Percentiles rank a stretch among this genome's conserved stretches.
phyloP scores from a whole-genome alignment of 2,113 vertebrate species.

The Heloderma charlesbogerti region DNA sequence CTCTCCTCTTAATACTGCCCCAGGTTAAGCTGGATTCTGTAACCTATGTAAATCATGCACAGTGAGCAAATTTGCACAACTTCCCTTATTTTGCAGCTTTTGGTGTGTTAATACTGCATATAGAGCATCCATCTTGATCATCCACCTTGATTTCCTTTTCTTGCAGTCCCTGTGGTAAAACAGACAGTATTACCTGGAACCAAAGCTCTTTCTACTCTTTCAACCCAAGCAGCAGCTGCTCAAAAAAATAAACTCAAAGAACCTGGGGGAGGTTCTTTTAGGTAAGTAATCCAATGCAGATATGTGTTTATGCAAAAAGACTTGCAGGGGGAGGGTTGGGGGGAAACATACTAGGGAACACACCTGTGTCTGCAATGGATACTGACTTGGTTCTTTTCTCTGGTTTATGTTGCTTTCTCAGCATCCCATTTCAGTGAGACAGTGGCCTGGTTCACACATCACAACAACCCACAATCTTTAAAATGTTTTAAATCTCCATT shows the following conservation, averaged over 20 bases:
- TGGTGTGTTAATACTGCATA: not conserved
- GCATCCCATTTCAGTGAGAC: not conserved
- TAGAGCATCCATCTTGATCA: conserved; percentile 37
- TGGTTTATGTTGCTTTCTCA: not conserved
- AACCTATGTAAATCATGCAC: not conserved
- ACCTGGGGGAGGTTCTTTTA: conserved; percentile 90
- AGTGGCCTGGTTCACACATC: not conserved
- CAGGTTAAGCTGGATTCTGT: not conserved
- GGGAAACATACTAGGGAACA: not conserved
- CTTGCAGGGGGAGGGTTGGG: not conserved
- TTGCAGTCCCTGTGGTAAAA: conserved; percentile 87
- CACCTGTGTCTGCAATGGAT: not conserved
- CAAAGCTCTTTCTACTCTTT: conserved; percentile 82
- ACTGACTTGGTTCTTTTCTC: not conserved
- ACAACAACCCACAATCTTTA: too few relatives aligned
- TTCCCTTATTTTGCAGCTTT: not conserved
- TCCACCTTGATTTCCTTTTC: conserved; percentile 43
- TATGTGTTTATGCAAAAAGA: conserved; percentile 2
- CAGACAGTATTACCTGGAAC: conserved; percentile 82
- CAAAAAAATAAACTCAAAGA: conserved; percentile 94
- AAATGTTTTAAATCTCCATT: too few relatives aligned
- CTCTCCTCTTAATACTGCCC: not conserved
- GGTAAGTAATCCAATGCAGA: conserved; percentile 78
- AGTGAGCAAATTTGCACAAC: not conserved
- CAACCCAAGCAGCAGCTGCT: conserved; percentile 79